Percentiles rank a stretch among this genome's conserved stretches.
phyloP scores from a whole-genome alignment of 2,113 vertebrate genomes.

The Notechis scutatus region DNA sequence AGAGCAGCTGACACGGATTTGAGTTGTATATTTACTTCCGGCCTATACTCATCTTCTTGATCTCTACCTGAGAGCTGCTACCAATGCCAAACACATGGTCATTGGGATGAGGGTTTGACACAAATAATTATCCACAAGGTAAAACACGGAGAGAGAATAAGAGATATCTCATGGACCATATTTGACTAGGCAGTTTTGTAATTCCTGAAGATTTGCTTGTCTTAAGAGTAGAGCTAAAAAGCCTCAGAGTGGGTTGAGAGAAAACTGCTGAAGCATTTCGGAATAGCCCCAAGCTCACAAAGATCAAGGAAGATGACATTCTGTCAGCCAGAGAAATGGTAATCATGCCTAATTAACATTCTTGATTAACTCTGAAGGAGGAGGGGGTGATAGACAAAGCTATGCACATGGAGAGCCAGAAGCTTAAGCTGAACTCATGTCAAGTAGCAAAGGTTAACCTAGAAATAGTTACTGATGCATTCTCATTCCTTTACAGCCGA shows the following conservation, averaged over 20 bases:
- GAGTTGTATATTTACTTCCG: not conserved
- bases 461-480: not conserved
- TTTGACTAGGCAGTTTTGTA: not conserved
- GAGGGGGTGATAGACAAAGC: not conserved
- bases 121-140: not conserved
- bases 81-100: not conserved
- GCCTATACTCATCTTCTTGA: not conserved
- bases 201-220: not conserved
- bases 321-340: not conserved
- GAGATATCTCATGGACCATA: not conserved
- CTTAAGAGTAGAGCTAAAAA: not conserved
- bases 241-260: not conserved
- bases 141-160: not conserved
- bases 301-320: not conserved
- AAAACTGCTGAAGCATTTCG: not conserved
- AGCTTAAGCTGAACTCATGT: not conserved
- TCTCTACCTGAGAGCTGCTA: not conserved
- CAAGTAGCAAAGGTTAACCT: not conserved
- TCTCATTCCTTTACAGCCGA: not conserved
- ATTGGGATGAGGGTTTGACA: not conserved
- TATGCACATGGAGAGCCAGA: not conserved
- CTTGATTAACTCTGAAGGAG: not conserved
- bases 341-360: not conserved
- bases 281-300: not conserved
- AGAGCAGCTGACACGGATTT: not conserved